Evolutionary conservation across 1,140 invertebrate genomes (phyloP).

Genomic region (Thaumatotibia leucotreta): DNA sequence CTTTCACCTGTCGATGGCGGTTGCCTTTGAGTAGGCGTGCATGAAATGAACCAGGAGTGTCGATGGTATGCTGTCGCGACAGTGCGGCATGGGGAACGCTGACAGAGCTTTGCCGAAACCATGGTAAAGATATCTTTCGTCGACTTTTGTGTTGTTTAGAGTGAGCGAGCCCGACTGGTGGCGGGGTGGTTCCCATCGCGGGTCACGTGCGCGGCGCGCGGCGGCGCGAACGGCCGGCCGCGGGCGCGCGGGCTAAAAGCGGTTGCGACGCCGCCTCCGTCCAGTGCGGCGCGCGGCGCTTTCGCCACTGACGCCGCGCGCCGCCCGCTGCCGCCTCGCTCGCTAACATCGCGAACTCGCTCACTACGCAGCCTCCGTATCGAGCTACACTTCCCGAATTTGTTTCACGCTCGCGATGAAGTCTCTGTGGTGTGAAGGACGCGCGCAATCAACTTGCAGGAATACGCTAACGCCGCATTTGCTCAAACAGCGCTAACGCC

Average conservation of each 20-base stretch:
- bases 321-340: conserved; percentile 31
- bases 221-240: conserved; percentile 24
- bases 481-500: conserved; percentile 4
- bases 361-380: conserved; percentile 74
- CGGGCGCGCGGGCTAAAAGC: conserved; percentile 19
- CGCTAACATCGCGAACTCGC: conserved; percentile 38
- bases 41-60: conserved; percentile 89
- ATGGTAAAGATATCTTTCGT: conserved; percentile 91
- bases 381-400: conserved; percentile 65
- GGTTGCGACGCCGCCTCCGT: conserved; percentile 44
- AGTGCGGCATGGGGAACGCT: conserved; percentile 82
- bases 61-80: conserved; percentile 91
- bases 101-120: conserved; percentile 89
- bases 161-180: conserved; percentile 52
- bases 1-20: conserved; percentile 63
- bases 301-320: conserved; percentile 50
- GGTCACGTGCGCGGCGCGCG: conserved; percentile 45
- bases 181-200: conserved; percentile 74
- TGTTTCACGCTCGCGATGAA: conserved; percentile 42
- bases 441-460: conserved; percentile 37
- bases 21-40: conserved; percentile 77
- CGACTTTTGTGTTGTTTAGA: conserved; percentile 81
- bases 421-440: conserved; percentile 34
- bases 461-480: conserved; percentile 2
- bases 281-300: conserved; percentile 53